Conservation (phyloP, 2,888 invertebrate genomes). For the Cloeon dipterum region DNA sequence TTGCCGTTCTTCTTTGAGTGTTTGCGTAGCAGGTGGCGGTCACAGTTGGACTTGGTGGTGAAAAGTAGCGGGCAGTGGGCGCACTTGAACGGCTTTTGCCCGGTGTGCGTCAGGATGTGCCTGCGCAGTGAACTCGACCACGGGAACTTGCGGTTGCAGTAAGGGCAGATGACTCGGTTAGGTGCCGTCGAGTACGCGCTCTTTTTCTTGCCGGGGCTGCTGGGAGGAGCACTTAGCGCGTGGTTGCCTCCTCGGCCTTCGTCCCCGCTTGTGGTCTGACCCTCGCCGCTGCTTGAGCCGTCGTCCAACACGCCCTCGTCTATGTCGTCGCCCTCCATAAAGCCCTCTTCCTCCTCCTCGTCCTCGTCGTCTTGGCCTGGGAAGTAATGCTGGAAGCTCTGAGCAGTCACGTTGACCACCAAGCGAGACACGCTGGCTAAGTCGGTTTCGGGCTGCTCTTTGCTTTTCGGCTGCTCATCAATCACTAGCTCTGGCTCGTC, state of each 20-base stretch:
- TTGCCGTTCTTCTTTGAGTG: slow-evolving; percentile 33
- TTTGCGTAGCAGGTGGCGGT: slow-evolving; percentile 75
- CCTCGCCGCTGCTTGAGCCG: slow-evolving; percentile 54
- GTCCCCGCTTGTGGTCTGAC: slow-evolving; percentile 38
- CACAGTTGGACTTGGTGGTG: slow-evolving; percentile 93
- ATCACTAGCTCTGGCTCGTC: slow-evolving; percentile 38
- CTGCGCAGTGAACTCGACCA: slow-evolving; percentile 92
- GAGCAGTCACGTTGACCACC: slow-evolving; percentile 45
- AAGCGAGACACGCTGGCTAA: slow-evolving; percentile 56
- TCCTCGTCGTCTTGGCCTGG: slow-evolving; percentile 19
- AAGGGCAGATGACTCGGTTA: slow-evolving; percentile 80
- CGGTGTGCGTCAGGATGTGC: slow-evolving; percentile 87
- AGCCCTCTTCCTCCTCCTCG: slow-evolving; percentile 20
- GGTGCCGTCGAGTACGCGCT: slow-evolving; percentile 91
- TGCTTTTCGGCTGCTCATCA: slow-evolving; percentile 27
- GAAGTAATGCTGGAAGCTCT: slow-evolving; percentile 39
- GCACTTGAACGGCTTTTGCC: slow-evolving; percentile 88
- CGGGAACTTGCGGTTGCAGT: slow-evolving; percentile 83
- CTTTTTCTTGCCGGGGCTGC: slow-evolving; percentile 41
- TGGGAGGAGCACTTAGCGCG: slow-evolving; percentile 20
- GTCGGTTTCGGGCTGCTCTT: slow-evolving; percentile 20
- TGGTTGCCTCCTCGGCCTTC: slow-evolving; percentile 10
- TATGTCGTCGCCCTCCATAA: slow-evolving; percentile 9
- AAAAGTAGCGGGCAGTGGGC: slow-evolving; percentile 80
- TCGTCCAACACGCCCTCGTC: slow-evolving; percentile 31